A percentile compares a stretch with the other conserved stretches of the same genome.
These are phyloP conservation scores for Brachionichthys hirsutus DNA, from an alignment of 2,113 vertebrate species.

Conservation along the genomic window DNA sequence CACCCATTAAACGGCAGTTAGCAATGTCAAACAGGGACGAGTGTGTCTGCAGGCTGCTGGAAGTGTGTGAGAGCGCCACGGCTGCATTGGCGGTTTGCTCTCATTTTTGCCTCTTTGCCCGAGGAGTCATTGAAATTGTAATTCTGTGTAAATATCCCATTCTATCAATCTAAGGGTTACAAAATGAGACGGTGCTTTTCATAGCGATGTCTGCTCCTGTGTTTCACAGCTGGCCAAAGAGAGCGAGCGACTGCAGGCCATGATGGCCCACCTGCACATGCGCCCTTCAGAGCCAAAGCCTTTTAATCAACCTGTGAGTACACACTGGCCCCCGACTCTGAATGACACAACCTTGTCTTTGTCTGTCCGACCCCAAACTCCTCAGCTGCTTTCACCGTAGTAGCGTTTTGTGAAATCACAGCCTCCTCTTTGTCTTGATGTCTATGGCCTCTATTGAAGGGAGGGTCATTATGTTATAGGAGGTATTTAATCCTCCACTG, in stretches of 20 bases:
- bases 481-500: background rate
- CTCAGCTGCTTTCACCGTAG: constrained; percentile 2
- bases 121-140: constrained; percentile 50
- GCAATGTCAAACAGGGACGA: constrained; percentile 62
- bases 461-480: constrained; percentile 33
- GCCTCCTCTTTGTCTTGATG: constrained; percentile 38
- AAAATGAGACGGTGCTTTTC: constrained; percentile 26
- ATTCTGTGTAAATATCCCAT: constrained; percentile 46
- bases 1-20: constrained; percentile 53
- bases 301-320: constrained; percentile 93
- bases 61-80: constrained; percentile 44
- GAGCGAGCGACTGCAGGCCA: constrained; percentile 96
- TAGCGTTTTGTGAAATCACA: no score
- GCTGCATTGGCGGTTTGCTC: constrained; percentile 44
- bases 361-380: constrained; percentile 1
- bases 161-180: constrained; percentile 31
- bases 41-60: constrained; percentile 59
- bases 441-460: constrained; percentile 72
- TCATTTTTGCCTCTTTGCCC: constrained; percentile 43
- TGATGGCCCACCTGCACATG: constrained; percentile 99
- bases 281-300: constrained; percentile 98
- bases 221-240: constrained; percentile 90
- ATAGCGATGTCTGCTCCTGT: constrained; percentile 15
- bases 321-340: background rate
- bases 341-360: background rate